These are phyloP conservation scores for Macrotis lagotis DNA, from an alignment of 2,113 vertebrate species.

Conservation along the genomic window DNA sequence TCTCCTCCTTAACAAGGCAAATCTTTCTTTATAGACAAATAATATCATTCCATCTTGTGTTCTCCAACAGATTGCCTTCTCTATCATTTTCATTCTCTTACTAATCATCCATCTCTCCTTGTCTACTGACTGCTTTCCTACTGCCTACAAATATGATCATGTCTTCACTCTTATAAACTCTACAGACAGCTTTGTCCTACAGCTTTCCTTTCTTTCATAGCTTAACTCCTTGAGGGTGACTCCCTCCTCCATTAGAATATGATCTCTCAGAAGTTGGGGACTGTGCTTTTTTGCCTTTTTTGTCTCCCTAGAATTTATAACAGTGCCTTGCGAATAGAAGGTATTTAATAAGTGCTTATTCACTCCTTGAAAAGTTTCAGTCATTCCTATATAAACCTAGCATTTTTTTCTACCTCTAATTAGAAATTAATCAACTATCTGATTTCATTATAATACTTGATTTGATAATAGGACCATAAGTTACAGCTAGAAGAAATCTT, in stretches of 20 bases:
- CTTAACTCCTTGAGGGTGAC: background rate
- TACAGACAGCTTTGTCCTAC: background rate
- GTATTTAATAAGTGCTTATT: background rate
- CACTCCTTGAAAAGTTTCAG: background rate
- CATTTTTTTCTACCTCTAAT: background rate
- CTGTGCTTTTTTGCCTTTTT: background rate
- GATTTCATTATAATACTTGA: background rate
- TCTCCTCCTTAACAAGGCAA: background rate
- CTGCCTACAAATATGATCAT: background rate
- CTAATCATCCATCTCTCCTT: background rate
- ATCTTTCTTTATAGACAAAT: background rate
- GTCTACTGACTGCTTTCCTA: background rate
- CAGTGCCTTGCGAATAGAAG: background rate
- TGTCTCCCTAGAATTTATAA: background rate
- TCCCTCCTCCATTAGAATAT: background rate
- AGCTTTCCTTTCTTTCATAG: background rate
- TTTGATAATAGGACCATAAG: background rate
- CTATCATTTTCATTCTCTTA: background rate
- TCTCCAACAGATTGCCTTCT: background rate
- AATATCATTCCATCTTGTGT: background rate
- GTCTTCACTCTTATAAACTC: background rate
- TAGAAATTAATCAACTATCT: background rate
- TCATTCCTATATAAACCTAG: background rate
- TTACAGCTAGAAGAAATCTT: background rate
- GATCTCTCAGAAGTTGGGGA: background rate